Base-by-base conservation (phyloP, 2,797 vertebrate species). In the Sparus aurata region DNA sequence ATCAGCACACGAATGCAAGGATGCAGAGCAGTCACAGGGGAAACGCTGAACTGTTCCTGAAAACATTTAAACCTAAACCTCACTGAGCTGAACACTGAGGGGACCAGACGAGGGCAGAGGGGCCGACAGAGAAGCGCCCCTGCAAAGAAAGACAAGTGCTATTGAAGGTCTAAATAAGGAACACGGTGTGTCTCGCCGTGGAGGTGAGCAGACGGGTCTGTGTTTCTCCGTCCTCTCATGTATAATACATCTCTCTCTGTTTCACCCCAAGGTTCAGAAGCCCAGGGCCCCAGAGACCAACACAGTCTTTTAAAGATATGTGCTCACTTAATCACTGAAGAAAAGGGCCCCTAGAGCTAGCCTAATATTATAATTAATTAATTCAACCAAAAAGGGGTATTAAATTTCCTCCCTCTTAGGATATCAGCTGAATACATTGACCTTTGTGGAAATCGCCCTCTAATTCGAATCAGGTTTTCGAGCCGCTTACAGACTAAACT, bases 281-380 rank as follows among this genome's bases (percentile, higher is more conserved):
- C 95, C 93, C 90, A 92, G 88, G 90, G 92, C 95, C 93, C 95
- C 72, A 78, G 95, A 95, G 95, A 95, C 90, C 89, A 83, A 79
- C 89, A 88, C 85, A 94, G 94, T 96, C 95, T 95, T 96, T 96
- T 96, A 95, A 96, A 96, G 94, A 96, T 96, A 96, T 94, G 94
- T 95, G 94, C 96, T 97, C 96, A 95, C 96, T 98, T 98, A 98
- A 98, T 99, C 97, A 98, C 97, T 96, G 97, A 97, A 96, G 96
- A 97, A 97, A 97, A 96, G 96, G 96, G 96, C 96, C 97, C 96
- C 96, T 86, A 93, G 97, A 97, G 97, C 97, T 92, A 96, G 96
- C 97, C 97, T 97, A 98, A 99, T 98, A 98, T 98, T 99, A 98
- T 97, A 99, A 99, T 99, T 98, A 99, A 99, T 99, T 98, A 97